phyloP scores from a whole-genome alignment of 2,113 vertebrate genomes.

The Neolamprologus sp. region DNA sequence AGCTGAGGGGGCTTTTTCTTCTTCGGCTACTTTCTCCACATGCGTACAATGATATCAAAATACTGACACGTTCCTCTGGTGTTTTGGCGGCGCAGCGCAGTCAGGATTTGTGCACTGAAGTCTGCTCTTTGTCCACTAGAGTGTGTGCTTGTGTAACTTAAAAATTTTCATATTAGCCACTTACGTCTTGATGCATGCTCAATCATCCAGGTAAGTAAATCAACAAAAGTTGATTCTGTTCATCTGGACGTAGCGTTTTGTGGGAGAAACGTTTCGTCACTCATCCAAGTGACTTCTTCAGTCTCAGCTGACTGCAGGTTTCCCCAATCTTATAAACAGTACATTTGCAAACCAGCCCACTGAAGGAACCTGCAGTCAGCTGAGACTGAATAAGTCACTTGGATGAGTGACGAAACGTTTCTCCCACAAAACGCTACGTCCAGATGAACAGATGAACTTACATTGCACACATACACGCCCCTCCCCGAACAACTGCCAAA shows the following conservation, averaged over 20 bases:
- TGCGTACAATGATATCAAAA: background rate
- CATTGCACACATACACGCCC: background rate
- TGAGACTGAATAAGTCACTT: background rate
- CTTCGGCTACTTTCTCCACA: background rate
- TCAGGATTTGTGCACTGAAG: background rate
- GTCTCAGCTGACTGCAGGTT: background rate
- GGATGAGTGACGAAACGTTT: background rate
- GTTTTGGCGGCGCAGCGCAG: background rate
- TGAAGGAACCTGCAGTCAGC: too few species aligned
- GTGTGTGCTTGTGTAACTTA: background rate
- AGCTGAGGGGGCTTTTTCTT: constrained; percentile 20
- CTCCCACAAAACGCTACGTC: background rate
- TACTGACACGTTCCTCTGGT: background rate
- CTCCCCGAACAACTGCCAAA: background rate
- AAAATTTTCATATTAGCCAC: background rate
- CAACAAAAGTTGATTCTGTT: background rate
- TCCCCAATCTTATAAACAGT: too few species aligned
- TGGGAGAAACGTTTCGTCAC: background rate
- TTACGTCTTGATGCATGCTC: background rate
- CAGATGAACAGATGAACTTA: background rate
- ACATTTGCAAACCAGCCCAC: too few species aligned
- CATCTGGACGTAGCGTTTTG: background rate
- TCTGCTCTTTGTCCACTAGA: constrained; percentile 24
- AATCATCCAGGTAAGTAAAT: background rate
- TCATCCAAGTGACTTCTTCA: background rate